Evolutionary conservation across 2,113 vertebrate species (phyloP), one percentile per base, ranked within the genome.

Genomic region (Corythaeola cristata): DNA sequence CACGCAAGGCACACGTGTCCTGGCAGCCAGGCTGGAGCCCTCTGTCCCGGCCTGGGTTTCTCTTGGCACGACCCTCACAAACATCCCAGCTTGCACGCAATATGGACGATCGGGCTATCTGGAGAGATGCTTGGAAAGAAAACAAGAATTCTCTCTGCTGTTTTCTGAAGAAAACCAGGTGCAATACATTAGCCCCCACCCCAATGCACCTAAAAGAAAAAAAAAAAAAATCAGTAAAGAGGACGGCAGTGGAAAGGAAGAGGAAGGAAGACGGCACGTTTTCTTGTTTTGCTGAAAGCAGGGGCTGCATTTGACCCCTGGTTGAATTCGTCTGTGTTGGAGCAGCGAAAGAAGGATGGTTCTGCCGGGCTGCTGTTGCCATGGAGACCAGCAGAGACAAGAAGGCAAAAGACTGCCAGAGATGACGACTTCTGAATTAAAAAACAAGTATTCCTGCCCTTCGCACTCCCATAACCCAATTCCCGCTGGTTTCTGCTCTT

Each of bases 351-450:
- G 74, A 77, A 81, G 33, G 92, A 95, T 87, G 91, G 91, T 64
- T 93, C 97, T 96, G 96, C 86, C 13, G 44, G 84, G 94, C 88
- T 85, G 91, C 82, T 80, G 98, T 98, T 98, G 96, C 98, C 95
- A 98, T 98, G 98, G 98, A 96, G 97, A 98, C 97, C 72, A 94
- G 95, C 94, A 97, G 97, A 98, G 97, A 97, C 95, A 92, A 96
- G 97, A 95, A 96, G 96, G 95, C 84, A 86, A 89, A 90, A 92
- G 94, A 95, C 95, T 93, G 92, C 96, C 45, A 15, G 94, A 93
- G 96, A 98, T 66, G 33, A 97, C 16, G 75, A 97, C 90, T 94
- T 77, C 95, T 92, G 96, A 97, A 97, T 97, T 86, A 96, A 97
- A 97, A 97, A 64, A 62, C 92, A 45, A 32, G 20, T 85, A 93